A percentile compares a stretch with the other conserved stretches of the same genome.
Conservation (phyloP, 1,140 invertebrate species). For the Diuraphis noxia region DNA sequence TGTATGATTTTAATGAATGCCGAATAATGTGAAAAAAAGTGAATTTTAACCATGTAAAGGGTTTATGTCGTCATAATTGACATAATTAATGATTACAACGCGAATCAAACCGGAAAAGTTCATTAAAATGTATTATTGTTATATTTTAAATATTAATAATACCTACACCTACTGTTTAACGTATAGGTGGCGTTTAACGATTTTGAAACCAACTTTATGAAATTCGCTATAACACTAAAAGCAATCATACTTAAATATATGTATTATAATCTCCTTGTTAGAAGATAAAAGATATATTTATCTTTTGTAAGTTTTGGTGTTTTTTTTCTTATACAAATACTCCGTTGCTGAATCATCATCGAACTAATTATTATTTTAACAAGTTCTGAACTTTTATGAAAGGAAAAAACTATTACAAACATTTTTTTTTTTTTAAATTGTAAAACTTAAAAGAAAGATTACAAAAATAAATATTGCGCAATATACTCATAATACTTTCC, state of each 20-base stretch:
- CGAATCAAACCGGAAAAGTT: not conserved
- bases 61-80: not conserved
- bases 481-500: constrained; percentile 16
- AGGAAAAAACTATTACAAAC: not conserved
- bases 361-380: constrained; percentile 38
- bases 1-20: not conserved
- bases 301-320: not conserved
- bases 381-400: not conserved
- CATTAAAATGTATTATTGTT: not conserved
- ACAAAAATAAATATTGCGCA: not conserved
- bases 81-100: not conserved
- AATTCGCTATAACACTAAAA: not conserved
- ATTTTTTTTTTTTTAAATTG: not conserved
- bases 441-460: not conserved
- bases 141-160: not conserved
- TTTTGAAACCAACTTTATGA: not conserved
- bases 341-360: not conserved
- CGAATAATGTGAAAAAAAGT: not conserved
- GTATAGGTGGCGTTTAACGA: not conserved
- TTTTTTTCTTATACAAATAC: not conserved
- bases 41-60: not conserved
- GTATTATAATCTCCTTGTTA: not conserved
- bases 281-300: not conserved
- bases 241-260: not conserved
- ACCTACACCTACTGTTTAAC: not conserved